These are phyloP conservation scores for Phrynocephalus vlangalii DNA, from an alignment of 2,797 vertebrate species.

Conservation along the genomic window DNA sequence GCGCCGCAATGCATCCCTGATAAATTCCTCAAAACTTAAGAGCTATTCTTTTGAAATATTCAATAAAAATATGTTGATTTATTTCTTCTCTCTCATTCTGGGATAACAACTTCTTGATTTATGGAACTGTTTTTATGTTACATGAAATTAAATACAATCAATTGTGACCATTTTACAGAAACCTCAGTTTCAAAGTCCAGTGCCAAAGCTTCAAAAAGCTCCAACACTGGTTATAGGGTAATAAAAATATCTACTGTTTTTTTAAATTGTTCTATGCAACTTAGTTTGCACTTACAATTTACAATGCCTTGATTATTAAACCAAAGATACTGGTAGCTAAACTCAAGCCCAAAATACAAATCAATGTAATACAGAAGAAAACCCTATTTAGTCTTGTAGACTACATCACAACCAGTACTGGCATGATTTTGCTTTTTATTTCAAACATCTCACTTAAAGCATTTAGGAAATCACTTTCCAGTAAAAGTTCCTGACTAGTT, in stretches of 20 bases:
- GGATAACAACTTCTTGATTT: slow-evolving; percentile 36
- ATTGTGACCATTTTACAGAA: slow-evolving; percentile 41
- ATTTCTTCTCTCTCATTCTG: slow-evolving; percentile 20
- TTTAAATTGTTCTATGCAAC: slow-evolving; percentile 72
- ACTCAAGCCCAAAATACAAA: slow-evolving; percentile 71
- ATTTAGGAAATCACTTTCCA: slow-evolving; percentile 35
- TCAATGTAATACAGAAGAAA: slow-evolving; percentile 66
- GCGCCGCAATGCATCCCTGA: background rate
- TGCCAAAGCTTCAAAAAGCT: slow-evolving; percentile 36
- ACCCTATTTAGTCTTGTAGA: slow-evolving; percentile 66
- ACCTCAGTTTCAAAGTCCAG: slow-evolving; percentile 10
- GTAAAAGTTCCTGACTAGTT: slow-evolving; percentile 61
- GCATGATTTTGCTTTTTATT: slow-evolving; percentile 56
- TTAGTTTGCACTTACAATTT: slow-evolving; percentile 82
- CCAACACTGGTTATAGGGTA: slow-evolving; percentile 20
- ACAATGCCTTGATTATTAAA: slow-evolving; percentile 83
- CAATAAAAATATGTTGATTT: slow-evolving; percentile 47
- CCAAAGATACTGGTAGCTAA: slow-evolving; percentile 80
- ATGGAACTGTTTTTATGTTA: slow-evolving; percentile 33
- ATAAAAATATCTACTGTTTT: slow-evolving; percentile 57
- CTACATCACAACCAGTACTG: slow-evolving; percentile 65
- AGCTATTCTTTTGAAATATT: slow-evolving; percentile 24
- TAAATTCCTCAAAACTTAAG: slow-evolving; percentile 12
- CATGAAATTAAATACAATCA: slow-evolving; percentile 52
- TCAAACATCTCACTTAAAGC: slow-evolving; percentile 56